phyloP scores from a whole-genome alignment of 2,797 vertebrate species.

The Notoglanidium macrostoma region DNA sequence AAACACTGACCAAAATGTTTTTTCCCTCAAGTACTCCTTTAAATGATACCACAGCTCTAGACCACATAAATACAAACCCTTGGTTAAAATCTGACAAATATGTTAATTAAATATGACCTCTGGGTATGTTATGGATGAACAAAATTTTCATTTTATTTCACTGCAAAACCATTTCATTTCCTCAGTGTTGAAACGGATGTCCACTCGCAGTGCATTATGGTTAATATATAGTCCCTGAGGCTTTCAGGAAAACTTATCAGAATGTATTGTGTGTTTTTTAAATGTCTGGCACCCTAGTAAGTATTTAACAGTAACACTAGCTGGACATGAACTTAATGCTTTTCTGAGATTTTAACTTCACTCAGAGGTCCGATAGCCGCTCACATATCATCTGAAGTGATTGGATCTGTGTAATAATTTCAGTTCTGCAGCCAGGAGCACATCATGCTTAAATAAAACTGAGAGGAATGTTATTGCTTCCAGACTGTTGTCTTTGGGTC shows the following conservation, averaged over 20 bases:
- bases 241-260: neutral
- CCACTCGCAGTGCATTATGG: neutral
- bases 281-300: neutral
- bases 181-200: neutral
- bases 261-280: neutral
- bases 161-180: neutral
- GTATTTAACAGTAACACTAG: neutral
- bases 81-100: neutral
- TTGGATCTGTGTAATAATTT: constrained; percentile 9
- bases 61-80: neutral
- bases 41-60: neutral
- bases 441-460: neutral
- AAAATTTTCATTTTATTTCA: neutral
- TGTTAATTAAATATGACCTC: neutral
- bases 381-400: neutral
- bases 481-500: constrained; percentile 11
- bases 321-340: neutral
- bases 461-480: constrained; percentile 12
- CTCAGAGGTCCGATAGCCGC: neutral
- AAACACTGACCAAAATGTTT: neutral
- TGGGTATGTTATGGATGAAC: neutral
- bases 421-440: constrained; percentile 2
- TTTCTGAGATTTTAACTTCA: neutral
- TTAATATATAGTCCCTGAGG: neutral
- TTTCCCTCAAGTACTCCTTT: no score